Percentiles rank a stretch among this genome's conserved stretches.
Conservation (phyloP, 1,140 invertebrate species). For the Tetranychus cinnabarinus region DNA sequence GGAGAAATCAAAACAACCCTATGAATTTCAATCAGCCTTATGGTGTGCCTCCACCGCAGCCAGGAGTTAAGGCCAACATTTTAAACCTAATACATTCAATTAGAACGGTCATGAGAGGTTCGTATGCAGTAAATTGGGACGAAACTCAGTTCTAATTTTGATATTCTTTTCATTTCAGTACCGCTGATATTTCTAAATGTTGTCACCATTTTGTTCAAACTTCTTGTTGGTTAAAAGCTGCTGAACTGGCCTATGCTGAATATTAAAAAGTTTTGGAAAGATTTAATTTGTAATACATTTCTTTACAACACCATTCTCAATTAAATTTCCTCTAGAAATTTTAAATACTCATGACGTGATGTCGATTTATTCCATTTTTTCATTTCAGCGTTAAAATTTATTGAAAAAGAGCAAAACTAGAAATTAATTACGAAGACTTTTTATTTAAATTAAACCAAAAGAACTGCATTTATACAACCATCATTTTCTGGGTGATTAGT, state of each 20-base stretch:
- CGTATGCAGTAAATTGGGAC: neutral
- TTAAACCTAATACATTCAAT: neutral
- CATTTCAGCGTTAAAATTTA: neutral
- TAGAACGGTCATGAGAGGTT: neutral
- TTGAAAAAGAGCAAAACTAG: neutral
- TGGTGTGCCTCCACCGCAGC: constrained; percentile 35
- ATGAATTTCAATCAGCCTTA: constrained; percentile 44
- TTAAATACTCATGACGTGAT: neutral
- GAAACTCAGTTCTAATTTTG: neutral
- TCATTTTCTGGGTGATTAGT: constrained; percentile 99
- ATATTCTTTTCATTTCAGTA: constrained; percentile 42
- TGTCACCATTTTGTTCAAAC: constrained; percentile 6
- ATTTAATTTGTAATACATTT: neutral
- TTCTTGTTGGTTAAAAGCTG: constrained; percentile 4
- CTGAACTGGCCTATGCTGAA: neutral
- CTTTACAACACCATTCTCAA: neutral
- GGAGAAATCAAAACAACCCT: constrained; percentile 25
- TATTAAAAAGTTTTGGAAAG: too few relatives aligned
- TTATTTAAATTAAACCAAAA: constrained; percentile 48
- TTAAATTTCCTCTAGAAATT: neutral
- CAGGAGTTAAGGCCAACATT: neutral
- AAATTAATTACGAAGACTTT: neutral
- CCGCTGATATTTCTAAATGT: constrained; percentile 9
- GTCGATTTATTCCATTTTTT: neutral
- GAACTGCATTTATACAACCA: constrained; percentile 95